Base-by-base conservation (phyloP, 2,888 invertebrate species). In the Tupiocoris notatus region DNA sequence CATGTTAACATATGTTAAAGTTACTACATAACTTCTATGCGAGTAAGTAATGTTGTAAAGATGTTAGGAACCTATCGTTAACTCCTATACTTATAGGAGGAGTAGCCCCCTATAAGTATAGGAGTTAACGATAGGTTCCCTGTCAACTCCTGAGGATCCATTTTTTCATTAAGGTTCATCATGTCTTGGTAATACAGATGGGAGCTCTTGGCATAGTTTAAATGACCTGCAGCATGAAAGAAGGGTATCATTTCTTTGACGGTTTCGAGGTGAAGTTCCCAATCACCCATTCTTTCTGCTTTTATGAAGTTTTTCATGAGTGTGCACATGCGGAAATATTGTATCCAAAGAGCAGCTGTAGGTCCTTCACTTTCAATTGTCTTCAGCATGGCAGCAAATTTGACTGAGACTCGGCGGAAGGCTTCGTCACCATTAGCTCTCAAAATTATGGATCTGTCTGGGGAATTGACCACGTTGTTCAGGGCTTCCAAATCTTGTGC, bases 271-370 rank as follows among this genome's bases (percentile, higher is more conserved):
- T 65, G 65, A 2, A 65, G 65, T 1, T 1, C 3, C 65, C 65
- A 65, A 23, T 64, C 64, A 24, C 64, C 64, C 24, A 23, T 64
- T 17, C 64, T 81, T 54, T 70, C 76, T 58, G 76, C 70, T 54
- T 23, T 23, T 22, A 77, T 73, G 58, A 77, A 77, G 1, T 77
- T 21, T 57, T 73, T 77, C 63, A 77, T 73, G 23, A 73, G 65
- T 7, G 65, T 65, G 20, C 12, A 39, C 76, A 76, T 76, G 22
- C 56, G 56, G 24, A 71, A 76, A 24, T 76, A 76, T 17, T 64
- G 73, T 16, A 77, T 58, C 77, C 77, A 77, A 9, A 77, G 59
- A n/a, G 22, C 54, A 12, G 64, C 24, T 24, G 77, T 73, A 12
- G 63, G 63, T 39, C 77, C 65, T 58, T 25, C 20, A 17, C 7